phyloP scores from a whole-genome alignment of 2,797 vertebrate species.

The Gallinago solitaria region DNA sequence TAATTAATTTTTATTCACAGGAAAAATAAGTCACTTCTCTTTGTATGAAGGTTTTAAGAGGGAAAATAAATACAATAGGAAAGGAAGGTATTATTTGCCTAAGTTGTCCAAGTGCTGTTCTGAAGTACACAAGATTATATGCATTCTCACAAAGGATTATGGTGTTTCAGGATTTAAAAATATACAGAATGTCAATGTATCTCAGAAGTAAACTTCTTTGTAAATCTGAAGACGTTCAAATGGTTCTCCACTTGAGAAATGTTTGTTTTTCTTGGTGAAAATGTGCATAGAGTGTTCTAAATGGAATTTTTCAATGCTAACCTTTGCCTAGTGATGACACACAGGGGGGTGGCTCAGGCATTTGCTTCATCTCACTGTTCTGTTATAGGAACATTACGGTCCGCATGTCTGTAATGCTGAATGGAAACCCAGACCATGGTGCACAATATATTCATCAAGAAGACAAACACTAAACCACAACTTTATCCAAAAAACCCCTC shows the following conservation, averaged over 20 bases:
- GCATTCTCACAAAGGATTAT: not conserved
- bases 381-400: not conserved
- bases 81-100: not conserved
- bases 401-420: not conserved
- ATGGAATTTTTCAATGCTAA: not conserved
- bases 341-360: not conserved
- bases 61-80: not conserved
- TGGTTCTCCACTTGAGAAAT: not conserved
- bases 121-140: not conserved
- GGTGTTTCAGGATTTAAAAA: not conserved
- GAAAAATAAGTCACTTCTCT: not conserved
- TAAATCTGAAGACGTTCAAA: not conserved
- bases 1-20: not conserved
- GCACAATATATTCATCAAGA: not conserved
- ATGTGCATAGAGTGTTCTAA: not conserved
- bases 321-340: not conserved
- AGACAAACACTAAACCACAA: not conserved
- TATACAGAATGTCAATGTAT: not conserved
- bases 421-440: not conserved
- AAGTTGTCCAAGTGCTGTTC: not conserved
- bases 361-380: not conserved
- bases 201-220: not conserved
- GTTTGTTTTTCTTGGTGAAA: not conserved
- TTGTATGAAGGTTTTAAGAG: not conserved
- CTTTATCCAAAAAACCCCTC: accelerated